Evolutionary conservation across 2,113 vertebrate species (phyloP).

Genomic region (Trinectes maculatus): DNA sequence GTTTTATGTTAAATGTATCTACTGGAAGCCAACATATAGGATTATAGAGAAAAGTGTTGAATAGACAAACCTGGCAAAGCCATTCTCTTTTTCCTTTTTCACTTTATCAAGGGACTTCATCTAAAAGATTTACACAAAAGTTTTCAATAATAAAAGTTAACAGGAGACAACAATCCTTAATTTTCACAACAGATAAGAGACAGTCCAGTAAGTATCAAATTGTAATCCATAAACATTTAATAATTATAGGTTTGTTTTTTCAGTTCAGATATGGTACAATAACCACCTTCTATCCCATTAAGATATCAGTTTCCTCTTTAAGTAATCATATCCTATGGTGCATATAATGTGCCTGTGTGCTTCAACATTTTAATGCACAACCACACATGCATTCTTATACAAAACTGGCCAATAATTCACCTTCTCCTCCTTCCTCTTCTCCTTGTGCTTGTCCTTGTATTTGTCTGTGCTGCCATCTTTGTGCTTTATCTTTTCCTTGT

Average conservation of each 20-base stretch:
- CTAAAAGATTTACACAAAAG: constrained; percentile 37
- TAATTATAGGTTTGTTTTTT: too few relatives aligned
- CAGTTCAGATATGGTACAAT: too few relatives aligned
- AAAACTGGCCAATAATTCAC: constrained; percentile 68
- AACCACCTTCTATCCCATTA: too few relatives aligned
- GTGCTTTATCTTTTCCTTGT: constrained; percentile 92
- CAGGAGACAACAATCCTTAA: too few relatives aligned
- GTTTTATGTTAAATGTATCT: not conserved
- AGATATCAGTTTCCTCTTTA: too few relatives aligned
- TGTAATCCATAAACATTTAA: too few relatives aligned
- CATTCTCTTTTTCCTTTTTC: constrained; percentile 96
- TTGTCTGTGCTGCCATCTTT: constrained; percentile 93
- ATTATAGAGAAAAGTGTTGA: not conserved
- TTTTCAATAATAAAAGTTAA: not conserved
- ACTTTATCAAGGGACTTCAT: constrained; percentile 84
- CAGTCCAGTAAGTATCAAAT: too few relatives aligned
- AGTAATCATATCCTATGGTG: too few relatives aligned
- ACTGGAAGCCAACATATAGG: not conserved
- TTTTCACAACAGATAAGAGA: too few relatives aligned
- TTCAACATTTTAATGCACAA: too few relatives aligned
- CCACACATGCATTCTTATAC: constrained; percentile 2
- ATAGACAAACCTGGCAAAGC: constrained; percentile 90
- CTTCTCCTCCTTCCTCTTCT: constrained; percentile 94
- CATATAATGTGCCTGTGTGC: too few relatives aligned
- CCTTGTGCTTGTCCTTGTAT: constrained; percentile 90